Evolutionary conservation across 2,888 invertebrate genomes (phyloP).

Genomic region (Nudaria mundana): DNA sequence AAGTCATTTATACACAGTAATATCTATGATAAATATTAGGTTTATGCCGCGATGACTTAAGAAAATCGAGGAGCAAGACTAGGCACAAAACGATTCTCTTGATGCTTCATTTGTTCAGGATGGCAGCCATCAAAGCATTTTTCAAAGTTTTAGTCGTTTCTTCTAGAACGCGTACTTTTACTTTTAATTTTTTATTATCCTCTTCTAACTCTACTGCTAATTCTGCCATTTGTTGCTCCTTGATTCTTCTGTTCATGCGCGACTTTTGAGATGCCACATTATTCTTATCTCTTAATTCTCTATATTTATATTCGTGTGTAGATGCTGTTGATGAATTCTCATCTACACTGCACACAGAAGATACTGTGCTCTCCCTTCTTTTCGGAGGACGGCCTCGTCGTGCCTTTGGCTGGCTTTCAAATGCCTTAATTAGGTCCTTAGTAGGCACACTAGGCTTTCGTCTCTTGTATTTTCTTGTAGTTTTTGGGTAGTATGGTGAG

Average conservation of each 20-base stretch:
- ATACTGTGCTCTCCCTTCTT: slow-evolving; percentile 68
- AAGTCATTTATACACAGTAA: slow-evolving; percentile 15
- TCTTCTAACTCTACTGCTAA: slow-evolving; percentile 80
- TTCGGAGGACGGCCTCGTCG: slow-evolving; percentile 81
- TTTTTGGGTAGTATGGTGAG: slow-evolving; percentile 56
- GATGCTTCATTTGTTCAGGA: slow-evolving; percentile 76
- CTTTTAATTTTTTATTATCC: slow-evolving; percentile 83
- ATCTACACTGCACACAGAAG: slow-evolving; percentile 67
- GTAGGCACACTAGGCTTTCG: slow-evolving; percentile 65
- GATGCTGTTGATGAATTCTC: slow-evolving; percentile 64
- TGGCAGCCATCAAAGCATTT: slow-evolving; percentile 83
- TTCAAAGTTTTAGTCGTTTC: slow-evolving; percentile 84
- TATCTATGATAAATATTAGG: slow-evolving; percentile 42
- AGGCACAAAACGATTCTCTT: slow-evolving; percentile 18
- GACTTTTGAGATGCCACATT: slow-evolving; percentile 90
- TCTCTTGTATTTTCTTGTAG: slow-evolving; percentile 56
- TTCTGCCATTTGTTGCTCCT: slow-evolving; percentile 77
- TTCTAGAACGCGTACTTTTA: slow-evolving; percentile 85
- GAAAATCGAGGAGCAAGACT: slow-evolving; percentile 41
- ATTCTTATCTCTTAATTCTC: slow-evolving; percentile 87
- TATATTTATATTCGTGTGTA: slow-evolving; percentile 79
- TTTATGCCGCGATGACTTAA: slow-evolving; percentile 33
- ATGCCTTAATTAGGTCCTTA: slow-evolving; percentile 65
- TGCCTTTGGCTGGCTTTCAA: slow-evolving; percentile 66
- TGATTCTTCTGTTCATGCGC: slow-evolving; percentile 85